Percentiles rank a stretch among this genome's conserved stretches.
Evolutionary conservation across 2,888 invertebrate genomes (phyloP).

Genomic region (Tipula lateralis): DNA sequence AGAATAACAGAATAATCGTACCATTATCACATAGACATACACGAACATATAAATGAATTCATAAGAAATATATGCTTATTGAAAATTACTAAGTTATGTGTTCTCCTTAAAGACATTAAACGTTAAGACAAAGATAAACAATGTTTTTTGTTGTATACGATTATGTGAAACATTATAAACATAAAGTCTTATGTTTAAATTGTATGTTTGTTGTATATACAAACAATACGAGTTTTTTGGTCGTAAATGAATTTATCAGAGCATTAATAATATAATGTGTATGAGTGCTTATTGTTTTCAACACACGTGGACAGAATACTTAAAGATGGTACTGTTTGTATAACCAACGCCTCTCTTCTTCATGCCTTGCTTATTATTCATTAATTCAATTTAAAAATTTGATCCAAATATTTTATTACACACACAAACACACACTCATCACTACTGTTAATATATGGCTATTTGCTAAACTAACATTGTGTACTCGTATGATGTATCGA

Average conservation of each 20-base stretch:
- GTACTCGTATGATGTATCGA: neutral
- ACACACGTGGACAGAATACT: neutral
- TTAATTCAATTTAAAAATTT: neutral
- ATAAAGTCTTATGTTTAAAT: neutral
- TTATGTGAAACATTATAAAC: neutral
- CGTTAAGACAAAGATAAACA: neutral
- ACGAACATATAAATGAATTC: neutral
- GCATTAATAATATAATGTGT: neutral
- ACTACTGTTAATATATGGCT: neutral
- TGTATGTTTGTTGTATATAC: neutral
- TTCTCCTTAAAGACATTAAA: constrained; percentile 1
- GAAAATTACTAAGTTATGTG: neutral
- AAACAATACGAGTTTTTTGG: neutral
- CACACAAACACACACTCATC: no score
- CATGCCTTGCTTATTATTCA: neutral
- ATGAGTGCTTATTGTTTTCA: neutral
- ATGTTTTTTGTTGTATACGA: neutral
- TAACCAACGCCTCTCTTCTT: neutral
- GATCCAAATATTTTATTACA: neutral
- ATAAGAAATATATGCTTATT: neutral
- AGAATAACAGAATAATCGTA: no score
- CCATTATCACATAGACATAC: neutral
- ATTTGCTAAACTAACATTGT: neutral
- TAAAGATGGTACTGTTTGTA: neutral
- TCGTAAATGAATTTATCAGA: constrained; percentile 2